phyloP scores from a whole-genome alignment of 2,888 invertebrate genomes.

The Epistrophe grossulariae region DNA sequence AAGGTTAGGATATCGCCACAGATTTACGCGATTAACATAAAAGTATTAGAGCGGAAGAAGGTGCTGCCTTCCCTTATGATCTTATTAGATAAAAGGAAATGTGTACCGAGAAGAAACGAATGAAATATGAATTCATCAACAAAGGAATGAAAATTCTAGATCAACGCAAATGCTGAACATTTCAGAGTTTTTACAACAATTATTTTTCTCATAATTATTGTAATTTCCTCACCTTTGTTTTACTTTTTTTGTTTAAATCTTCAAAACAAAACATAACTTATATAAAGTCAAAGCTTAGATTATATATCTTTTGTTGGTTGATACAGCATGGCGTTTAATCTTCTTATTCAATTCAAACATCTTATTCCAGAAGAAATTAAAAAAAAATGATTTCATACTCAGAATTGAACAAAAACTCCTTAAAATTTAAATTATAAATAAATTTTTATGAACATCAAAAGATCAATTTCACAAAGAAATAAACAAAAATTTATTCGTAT shows the following conservation, averaged over 20 bases:
- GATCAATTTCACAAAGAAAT: neutral
- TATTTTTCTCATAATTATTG: too few species aligned
- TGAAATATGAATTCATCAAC: too few species aligned
- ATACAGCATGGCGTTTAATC: neutral
- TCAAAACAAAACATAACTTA: neutral
- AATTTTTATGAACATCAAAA: conserved; percentile 1
- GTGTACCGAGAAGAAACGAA: too few species aligned
- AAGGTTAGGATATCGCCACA: too few species aligned
- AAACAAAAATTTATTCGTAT: neutral
- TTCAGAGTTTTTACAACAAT: too few species aligned
- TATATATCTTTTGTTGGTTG: neutral
- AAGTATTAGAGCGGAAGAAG: too few species aligned
- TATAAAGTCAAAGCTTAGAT: neutral
- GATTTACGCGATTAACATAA: too few species aligned
- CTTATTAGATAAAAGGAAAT: too few species aligned
- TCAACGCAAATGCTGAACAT: too few species aligned
- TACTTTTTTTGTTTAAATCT: neutral
- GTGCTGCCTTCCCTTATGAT: too few species aligned
- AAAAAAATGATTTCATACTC: neutral
- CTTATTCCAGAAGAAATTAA: neutral
- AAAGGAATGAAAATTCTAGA: too few species aligned
- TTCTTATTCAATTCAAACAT: neutral
- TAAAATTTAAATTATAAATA: neutral
- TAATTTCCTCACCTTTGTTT: too few species aligned
- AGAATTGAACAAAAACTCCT: neutral